Base-by-base conservation (phyloP, 2,888 invertebrate genomes). In the Epinotia bilunana region DNA sequence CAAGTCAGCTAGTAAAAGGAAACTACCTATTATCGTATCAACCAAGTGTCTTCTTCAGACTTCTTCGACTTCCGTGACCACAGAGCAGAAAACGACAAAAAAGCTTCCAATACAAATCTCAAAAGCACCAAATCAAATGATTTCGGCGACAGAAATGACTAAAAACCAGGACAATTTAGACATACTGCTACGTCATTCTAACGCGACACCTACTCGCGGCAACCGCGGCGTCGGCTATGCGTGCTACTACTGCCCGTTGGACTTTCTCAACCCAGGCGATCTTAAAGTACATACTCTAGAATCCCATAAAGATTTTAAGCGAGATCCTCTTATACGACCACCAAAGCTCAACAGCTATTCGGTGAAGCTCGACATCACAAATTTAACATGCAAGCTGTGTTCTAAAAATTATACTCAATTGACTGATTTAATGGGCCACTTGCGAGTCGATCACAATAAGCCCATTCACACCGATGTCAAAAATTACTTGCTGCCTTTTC, bases 401-500 rank as follows among this genome's bases (percentile, higher is more conserved):
- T n/a, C 58, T 6, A 60, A 61, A 33, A n/a, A 33, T n/a, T 64
- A 65, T 23, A 16, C 64, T 11, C 63, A 57, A 20, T 20, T 72
- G 12, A n/a, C 23, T 63, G 60, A 69, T 16, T 28, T 77, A 18
- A 72, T 89, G 4, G 76, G 64, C 28, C 78, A 73, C 55, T 53
- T 77, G 20, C 57, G 23, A 13, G 18, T 23, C 9, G 23, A 63
- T 18, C 75, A 77, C 67, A n/a, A 75, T n/a, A 39, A 67, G 53
- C 7, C 28, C 28, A 62, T 72, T 20, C 60, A 80, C 20, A 79
- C 70, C 0, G 83, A 85, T 0, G 77, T 85, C 12, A 81, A 81
- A 13, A 84, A 80, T 16, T 86, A 85, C 57, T 85, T 90, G 3
- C 70, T 90, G 0, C 87, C 90, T 0, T 85, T 90, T 64, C 84